These are phyloP conservation scores for Dolomedes plantarius DNA, from an alignment of 2,888 invertebrate species.

Conservation along the genomic window DNA sequence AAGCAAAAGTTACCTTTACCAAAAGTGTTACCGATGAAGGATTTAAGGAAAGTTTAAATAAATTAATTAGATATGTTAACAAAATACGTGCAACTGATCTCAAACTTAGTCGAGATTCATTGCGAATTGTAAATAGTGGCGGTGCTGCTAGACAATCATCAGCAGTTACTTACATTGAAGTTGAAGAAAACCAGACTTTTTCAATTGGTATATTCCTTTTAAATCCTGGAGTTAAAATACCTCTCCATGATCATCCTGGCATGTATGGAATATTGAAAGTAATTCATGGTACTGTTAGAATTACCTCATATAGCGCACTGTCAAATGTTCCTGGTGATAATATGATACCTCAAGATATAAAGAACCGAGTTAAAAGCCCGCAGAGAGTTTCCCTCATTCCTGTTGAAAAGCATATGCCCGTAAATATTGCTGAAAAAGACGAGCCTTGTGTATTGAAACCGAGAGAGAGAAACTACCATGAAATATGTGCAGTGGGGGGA, in stretches of 20 bases:
- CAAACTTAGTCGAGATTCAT: slow-evolving; percentile 51
- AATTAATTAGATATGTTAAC: slow-evolving; percentile 56
- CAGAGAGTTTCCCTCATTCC: slow-evolving; percentile 46
- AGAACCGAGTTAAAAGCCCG: slow-evolving; percentile 25
- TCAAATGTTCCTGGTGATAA: slow-evolving; percentile 34
- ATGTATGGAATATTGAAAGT: slow-evolving; percentile 75
- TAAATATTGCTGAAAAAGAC: slow-evolving; percentile 73
- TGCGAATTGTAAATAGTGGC: slow-evolving; percentile 46
- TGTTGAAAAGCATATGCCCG: slow-evolving; percentile 51
- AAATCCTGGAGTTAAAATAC: slow-evolving; percentile 86
- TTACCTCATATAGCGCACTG: slow-evolving; percentile 74
- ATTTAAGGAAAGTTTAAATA: slow-evolving; percentile 66
- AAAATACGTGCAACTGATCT: slow-evolving; percentile 66
- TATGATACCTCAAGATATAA: slow-evolving; percentile 58
- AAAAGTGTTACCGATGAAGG: slow-evolving; percentile 65
- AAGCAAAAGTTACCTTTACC: slow-evolving; percentile 71
- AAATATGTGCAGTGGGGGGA: slow-evolving; percentile 81
- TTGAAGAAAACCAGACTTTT: slow-evolving; percentile 84
- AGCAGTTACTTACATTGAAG: slow-evolving; percentile 89
- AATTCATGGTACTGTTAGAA: slow-evolving; percentile 74
- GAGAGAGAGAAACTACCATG: slow-evolving; percentile 76
- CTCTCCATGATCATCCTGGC: slow-evolving; percentile 91
- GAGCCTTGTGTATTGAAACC: slow-evolving; percentile 77
- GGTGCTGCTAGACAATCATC: slow-evolving; percentile 77
- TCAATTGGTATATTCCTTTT: slow-evolving; percentile 80